Percentiles rank a stretch among this genome's conserved stretches.
Conservation (phyloP, 2,113 vertebrate genomes). For the Dasypus novemcinctus region DNA sequence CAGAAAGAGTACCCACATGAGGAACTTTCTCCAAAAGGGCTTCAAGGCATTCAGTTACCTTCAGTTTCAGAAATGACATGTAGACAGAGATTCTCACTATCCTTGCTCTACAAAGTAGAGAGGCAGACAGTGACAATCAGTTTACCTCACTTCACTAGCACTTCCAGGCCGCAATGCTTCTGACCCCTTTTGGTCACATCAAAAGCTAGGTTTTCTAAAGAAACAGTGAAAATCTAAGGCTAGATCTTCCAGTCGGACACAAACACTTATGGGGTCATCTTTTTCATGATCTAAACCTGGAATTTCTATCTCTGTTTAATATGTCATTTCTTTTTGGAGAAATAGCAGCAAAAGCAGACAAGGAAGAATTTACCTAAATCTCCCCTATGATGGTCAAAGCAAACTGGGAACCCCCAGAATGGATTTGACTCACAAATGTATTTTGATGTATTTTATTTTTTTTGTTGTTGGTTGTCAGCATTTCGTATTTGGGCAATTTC, state of each 20-base stretch:
- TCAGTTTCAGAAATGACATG: conserved; percentile 15
- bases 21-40: not conserved
- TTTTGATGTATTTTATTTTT: not conserved
- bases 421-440: not conserved
- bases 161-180: not conserved
- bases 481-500: conserved; percentile 6
- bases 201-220: not conserved
- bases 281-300: not conserved
- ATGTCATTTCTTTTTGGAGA: not conserved
- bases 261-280: not conserved
- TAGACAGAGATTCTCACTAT: not conserved
- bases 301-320: not conserved
- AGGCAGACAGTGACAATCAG: not conserved
- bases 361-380: not conserved
- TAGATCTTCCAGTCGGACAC: not conserved
- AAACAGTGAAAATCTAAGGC: not conserved
- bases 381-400: not conserved
- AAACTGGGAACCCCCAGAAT: not conserved
- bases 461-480: not conserved
- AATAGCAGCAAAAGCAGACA: not conserved
- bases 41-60: not conserved
- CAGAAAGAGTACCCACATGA: not conserved
- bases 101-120: not conserved
- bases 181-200: not conserved
- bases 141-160: not conserved